Conservation (phyloP, 37 sponge, comb jelly and placozoan species). For the Spongia lamella region DNA sequence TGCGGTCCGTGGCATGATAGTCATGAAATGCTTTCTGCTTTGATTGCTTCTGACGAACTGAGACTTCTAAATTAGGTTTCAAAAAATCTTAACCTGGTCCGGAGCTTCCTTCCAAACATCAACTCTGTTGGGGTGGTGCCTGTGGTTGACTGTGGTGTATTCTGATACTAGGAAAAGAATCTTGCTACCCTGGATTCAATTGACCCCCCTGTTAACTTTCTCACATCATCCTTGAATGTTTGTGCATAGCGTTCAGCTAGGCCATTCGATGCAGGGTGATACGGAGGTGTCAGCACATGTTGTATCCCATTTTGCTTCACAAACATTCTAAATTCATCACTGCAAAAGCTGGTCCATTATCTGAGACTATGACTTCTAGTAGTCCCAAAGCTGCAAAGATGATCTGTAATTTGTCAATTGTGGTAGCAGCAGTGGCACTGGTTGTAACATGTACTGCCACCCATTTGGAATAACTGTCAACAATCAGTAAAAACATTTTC, state of each 20-base stretch:
- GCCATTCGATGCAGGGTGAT: constrained; percentile 14
- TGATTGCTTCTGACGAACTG: too few relatives aligned
- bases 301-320: not conserved
- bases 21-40: too few relatives aligned
- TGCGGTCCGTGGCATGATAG: too few relatives aligned
- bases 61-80: too few relatives aligned
- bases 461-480: constrained; percentile 6
- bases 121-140: too few relatives aligned
- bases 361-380: not conserved
- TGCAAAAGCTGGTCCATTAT: constrained; percentile 2
- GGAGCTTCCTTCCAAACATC: too few relatives aligned
- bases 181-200: too few relatives aligned
- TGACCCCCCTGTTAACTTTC: too few relatives aligned
- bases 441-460: not conserved
- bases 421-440: not conserved
- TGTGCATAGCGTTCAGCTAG: constrained; percentile 1
- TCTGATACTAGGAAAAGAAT: too few relatives aligned
- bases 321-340: not conserved
- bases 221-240: too few relatives aligned
- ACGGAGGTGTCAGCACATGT: not conserved
- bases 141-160: too few relatives aligned
- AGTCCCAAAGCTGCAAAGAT: not conserved
- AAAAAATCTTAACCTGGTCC: too few relatives aligned
- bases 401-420: not conserved
- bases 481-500: constrained; percentile 6